These are phyloP conservation scores for Lutjanus erythropterus DNA, from an alignment of 2,113 vertebrate species.

Conservation along the genomic window DNA sequence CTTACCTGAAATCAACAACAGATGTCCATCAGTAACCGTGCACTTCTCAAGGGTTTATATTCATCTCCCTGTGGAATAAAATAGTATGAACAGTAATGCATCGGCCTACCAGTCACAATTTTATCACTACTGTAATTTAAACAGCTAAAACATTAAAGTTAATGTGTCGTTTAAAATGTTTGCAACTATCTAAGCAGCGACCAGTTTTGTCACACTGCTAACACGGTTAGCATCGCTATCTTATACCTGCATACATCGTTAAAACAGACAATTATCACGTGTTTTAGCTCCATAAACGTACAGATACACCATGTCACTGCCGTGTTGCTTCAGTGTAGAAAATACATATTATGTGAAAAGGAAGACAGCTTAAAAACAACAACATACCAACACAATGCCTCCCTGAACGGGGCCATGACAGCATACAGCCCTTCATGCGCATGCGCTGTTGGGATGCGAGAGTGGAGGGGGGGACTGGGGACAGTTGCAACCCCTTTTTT, in stretches of 20 bases:
- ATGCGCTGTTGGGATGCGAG: slow-evolving; percentile 34
- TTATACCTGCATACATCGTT: background rate
- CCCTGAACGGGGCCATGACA: slow-evolving; percentile 64
- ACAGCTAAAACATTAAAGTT: background rate
- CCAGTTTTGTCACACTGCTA: slow-evolving; percentile 26
- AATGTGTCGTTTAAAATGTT: background rate
- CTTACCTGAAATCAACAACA: slow-evolving; percentile 70
- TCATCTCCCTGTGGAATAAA: slow-evolving; percentile 24
- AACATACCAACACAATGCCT: slow-evolving; percentile 67
- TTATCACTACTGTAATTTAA: rapidly evolving
- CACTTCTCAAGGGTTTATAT: background rate
- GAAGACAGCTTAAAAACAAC: slow-evolving; percentile 17
- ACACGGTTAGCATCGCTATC: slow-evolving; percentile 42
- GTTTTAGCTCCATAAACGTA: rapidly evolving
- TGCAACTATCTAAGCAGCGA: background rate
- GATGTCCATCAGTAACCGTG: slow-evolving; percentile 23
- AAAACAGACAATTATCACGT: background rate
- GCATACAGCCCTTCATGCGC: background rate
- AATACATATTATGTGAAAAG: rapidly evolving
- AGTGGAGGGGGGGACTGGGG: background rate
- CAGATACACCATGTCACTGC: rapidly evolving
- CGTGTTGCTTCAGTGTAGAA: rapidly evolving
- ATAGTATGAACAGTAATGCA: background rate
- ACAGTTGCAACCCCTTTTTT: too few relatives aligned
- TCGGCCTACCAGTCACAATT: rapidly evolving